phyloP scores from a whole-genome alignment of 2,113 vertebrate genomes.

The Leptobrachium leishanense region DNA sequence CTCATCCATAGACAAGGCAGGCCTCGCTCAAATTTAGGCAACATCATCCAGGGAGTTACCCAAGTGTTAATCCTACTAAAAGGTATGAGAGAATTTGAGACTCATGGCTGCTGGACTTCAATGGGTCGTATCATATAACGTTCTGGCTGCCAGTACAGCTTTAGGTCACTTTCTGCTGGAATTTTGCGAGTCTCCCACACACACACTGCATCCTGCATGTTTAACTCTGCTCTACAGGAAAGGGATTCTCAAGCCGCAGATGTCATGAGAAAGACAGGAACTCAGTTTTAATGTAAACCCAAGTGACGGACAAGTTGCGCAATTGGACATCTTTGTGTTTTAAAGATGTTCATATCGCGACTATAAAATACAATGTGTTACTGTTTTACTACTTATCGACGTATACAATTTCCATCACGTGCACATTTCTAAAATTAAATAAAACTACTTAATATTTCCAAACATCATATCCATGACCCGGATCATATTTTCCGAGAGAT shows the following conservation, averaged over 20 bases:
- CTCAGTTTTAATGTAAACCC: neutral
- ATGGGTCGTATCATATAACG: slow-evolving; percentile 26
- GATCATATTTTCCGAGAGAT: no score
- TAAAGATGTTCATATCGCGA: no score
- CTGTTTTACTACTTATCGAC: no score
- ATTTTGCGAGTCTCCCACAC: slow-evolving; percentile 19
- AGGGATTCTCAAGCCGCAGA: neutral
- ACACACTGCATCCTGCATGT: slow-evolving; percentile 13
- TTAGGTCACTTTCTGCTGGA: slow-evolving; percentile 30
- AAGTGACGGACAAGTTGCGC: neutral
- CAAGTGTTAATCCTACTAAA: slow-evolving; percentile 39
- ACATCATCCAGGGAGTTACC: slow-evolving; percentile 26
- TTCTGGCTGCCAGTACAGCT: slow-evolving; percentile 21
- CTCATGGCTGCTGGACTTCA: slow-evolving; percentile 9
- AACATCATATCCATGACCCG: no score
- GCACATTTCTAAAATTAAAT: no score
- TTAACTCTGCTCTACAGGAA: neutral
- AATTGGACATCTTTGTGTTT: neutral
- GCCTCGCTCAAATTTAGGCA: slow-evolving; percentile 3
- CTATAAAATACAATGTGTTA: no score
- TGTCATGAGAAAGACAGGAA: neutral
- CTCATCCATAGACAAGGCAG: slow-evolving; percentile 4
- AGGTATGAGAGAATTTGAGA: slow-evolving; percentile 10
- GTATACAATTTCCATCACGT: no score
- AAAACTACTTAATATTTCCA: no score